Conservation (phyloP, 2,797 vertebrate species). For the Falco biarmicus region DNA sequence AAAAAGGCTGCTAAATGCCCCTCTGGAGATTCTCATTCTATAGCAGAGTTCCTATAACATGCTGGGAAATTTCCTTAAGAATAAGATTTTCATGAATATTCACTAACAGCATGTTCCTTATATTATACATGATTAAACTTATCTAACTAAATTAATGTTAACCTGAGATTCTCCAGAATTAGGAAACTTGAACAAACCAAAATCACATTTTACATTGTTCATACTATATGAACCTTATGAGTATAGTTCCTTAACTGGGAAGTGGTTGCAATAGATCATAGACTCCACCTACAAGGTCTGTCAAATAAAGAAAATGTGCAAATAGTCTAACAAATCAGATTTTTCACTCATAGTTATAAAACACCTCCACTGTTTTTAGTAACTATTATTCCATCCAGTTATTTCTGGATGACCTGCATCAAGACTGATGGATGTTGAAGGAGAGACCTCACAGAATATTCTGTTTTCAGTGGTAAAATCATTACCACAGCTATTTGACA, state of each 20-base stretch:
- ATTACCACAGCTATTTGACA: background rate
- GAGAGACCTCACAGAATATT: background rate
- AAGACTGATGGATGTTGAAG: background rate
- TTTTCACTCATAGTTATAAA: background rate
- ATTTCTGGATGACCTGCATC: background rate
- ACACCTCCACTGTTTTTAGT: background rate
- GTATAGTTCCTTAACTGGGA: background rate
- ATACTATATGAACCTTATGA: background rate
- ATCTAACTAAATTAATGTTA: background rate
- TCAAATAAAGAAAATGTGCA: background rate
- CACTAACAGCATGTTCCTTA: background rate
- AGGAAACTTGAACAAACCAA: background rate
- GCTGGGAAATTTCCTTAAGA: background rate
- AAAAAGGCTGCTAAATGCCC: background rate
- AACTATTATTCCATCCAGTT: background rate
- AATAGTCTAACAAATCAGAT: background rate
- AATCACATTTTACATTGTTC: background rate
- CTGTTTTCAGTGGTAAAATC: background rate
- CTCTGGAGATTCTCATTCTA: background rate
- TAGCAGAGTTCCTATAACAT: background rate
- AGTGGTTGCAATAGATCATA: background rate
- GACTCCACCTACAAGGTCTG: background rate
- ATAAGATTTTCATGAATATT: background rate
- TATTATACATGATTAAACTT: background rate
- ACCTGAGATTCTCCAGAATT: background rate